A percentile compares a stretch with the other conserved stretches of the same genome.
These are phyloP conservation scores for Drosophila mercatorum DNA, from an alignment of 2,888 invertebrate species.

Conservation along the genomic window DNA sequence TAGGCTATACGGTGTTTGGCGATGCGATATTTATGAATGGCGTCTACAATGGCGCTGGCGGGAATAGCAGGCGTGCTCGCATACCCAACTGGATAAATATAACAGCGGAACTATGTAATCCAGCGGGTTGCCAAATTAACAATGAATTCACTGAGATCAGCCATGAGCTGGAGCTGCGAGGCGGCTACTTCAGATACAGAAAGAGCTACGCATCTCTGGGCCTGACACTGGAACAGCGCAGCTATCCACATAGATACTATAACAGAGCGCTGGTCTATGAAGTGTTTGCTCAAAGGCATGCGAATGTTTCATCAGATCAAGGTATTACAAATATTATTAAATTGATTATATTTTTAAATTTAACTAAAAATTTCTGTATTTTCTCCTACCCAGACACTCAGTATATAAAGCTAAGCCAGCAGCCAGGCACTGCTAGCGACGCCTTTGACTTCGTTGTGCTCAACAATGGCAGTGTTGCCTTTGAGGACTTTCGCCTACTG, in stretches of 20 bases:
- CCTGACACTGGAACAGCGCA: constrained; percentile 67
- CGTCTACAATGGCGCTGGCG: constrained; percentile 86
- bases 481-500: constrained; percentile 44
- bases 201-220: constrained; percentile 37
- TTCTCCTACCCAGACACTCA: constrained; percentile 46
- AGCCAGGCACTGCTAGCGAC: constrained; percentile 56
- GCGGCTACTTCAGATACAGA: constrained; percentile 61
- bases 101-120: constrained; percentile 56
- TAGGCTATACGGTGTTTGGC: constrained; percentile 87
- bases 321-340: constrained; percentile 7
- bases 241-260: constrained; percentile 84
- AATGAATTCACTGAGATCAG: constrained; percentile 37
- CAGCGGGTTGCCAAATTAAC: constrained; percentile 44
- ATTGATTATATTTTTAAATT: too few relatives aligned
- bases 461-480: constrained; percentile 43
- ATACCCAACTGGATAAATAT: constrained; percentile 87
- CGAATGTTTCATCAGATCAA: not conserved
- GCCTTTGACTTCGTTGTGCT: constrained; percentile 64
- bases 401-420: constrained; percentile 56
- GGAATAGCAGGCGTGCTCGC: constrained; percentile 87
- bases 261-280: constrained; percentile 84
- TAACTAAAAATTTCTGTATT: not conserved
- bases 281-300: constrained; percentile 56
- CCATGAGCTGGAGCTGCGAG: constrained; percentile 59
- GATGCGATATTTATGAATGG: constrained; percentile 87